These are phyloP conservation scores for Ctenoplectra terminalis DNA, from an alignment of 1,140 invertebrate genomes.

Conservation along the genomic window DNA sequence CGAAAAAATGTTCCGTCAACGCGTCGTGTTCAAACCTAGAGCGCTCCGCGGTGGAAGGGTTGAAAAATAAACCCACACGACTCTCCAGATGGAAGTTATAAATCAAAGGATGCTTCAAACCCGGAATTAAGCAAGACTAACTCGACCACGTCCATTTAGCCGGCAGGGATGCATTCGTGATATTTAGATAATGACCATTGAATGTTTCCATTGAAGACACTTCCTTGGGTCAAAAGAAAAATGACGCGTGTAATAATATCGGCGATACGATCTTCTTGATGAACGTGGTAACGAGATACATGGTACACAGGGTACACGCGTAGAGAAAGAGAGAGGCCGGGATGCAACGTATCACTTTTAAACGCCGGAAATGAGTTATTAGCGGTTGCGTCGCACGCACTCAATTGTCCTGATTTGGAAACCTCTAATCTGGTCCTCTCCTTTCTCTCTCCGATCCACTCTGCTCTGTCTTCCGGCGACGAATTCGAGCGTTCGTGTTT, in stretches of 20 bases:
- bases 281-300: slow-evolving; percentile 67
- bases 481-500: slow-evolving; percentile 52
- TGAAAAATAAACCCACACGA: background rate
- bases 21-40: too few relatives aligned
- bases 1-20: too few relatives aligned
- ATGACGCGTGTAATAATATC: slow-evolving; percentile 55
- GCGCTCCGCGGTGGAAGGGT: too few relatives aligned
- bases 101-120: slow-evolving; percentile 8
- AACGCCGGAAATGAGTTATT: slow-evolving; percentile 68
- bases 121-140: background rate
- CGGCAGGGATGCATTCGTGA: background rate
- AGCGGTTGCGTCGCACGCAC: slow-evolving; percentile 51
- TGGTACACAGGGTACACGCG: background rate
- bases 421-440: slow-evolving; percentile 57
- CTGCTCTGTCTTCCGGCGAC: slow-evolving; percentile 24
- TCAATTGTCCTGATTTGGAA: slow-evolving; percentile 71
- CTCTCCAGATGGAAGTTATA: background rate
- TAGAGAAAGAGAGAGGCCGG: slow-evolving; percentile 14
- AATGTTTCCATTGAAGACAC: slow-evolving; percentile 40
- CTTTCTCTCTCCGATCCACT: background rate
- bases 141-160: background rate
- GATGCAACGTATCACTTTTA: slow-evolving; percentile 61
- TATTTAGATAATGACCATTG: slow-evolving; percentile 32
- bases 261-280: slow-evolving; percentile 61
- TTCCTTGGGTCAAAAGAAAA: slow-evolving; percentile 46